Percentiles rank a stretch among this genome's conserved stretches.
phyloP scores from a whole-genome alignment of 1,140 invertebrate genomes.

The Drosophila murphyi region DNA sequence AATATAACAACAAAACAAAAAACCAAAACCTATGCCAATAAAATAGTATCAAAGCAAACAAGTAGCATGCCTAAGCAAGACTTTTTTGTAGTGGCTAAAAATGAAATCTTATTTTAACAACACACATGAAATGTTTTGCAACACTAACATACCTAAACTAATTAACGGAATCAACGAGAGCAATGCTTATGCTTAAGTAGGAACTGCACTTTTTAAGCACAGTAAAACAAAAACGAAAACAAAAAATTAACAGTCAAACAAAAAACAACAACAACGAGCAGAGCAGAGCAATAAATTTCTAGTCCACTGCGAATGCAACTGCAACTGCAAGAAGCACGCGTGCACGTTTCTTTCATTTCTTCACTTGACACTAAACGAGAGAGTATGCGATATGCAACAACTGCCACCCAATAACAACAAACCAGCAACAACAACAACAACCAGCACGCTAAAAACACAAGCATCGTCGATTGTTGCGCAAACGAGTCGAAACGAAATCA shows the following conservation, averaged over 20 bases:
- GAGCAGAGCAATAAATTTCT: conserved; percentile 21
- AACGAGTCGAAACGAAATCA: conserved; percentile 26
- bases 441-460: conserved; percentile 12
- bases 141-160: conserved; percentile 15
- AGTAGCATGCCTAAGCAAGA: conserved; percentile 63
- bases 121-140: conserved; percentile 11
- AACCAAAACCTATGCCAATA: conserved; percentile 22
- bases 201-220: conserved; percentile 49
- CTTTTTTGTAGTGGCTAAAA: conserved; percentile 33
- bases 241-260: conserved; percentile 19
- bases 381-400: conserved; percentile 23
- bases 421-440: conserved; percentile 35
- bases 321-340: conserved; percentile 17
- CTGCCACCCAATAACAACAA: conserved; percentile 27
- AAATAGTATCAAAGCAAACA: conserved; percentile 64
- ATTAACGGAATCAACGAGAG: conserved; percentile 23
- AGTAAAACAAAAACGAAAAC: conserved; percentile 20
- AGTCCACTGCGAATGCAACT: conserved; percentile 44
- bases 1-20: no score
- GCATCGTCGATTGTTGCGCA: conserved; percentile 4
- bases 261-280: conserved; percentile 36
- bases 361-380: conserved; percentile 2
- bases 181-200: conserved; percentile 58
- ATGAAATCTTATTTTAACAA: conserved; percentile 15
- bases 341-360: conserved; percentile 33